Evolutionary conservation across 2,113 vertebrate genomes (phyloP).

Genomic region (Lonchura striata): DNA sequence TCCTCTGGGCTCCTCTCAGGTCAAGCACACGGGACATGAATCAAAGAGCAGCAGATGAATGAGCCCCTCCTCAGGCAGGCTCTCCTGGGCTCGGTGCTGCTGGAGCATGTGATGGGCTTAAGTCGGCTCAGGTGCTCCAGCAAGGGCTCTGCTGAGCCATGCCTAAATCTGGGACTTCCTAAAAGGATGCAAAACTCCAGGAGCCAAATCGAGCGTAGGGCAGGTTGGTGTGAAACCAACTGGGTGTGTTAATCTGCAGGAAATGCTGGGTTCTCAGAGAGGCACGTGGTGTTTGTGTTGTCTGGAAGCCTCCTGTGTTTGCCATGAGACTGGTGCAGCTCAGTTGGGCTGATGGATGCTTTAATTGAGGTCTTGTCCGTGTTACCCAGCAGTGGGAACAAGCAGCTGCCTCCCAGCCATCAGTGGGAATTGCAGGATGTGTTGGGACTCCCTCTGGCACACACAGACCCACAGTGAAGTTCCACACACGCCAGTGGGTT

Average conservation of each 20-base stretch:
- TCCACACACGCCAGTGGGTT: not conserved
- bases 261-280: not conserved
- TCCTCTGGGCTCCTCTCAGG: constrained; percentile 48
- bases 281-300: not conserved
- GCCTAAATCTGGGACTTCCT: constrained; percentile 50
- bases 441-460: not conserved
- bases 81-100: not conserved
- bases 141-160: constrained; percentile 32
- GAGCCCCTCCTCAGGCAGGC: not conserved
- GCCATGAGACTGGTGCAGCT: not conserved
- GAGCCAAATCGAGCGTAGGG: constrained; percentile 16
- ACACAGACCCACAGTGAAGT: not conserved
- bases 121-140: constrained; percentile 48
- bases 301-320: not conserved
- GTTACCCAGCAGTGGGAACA: not conserved
- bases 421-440: not conserved
- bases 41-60: constrained; percentile 43
- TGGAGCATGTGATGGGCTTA: constrained; percentile 56
- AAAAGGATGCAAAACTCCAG: constrained; percentile 48
- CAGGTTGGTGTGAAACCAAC: not conserved
- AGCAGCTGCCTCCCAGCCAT: not conserved
- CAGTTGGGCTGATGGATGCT: not conserved
- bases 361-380: not conserved
- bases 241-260: constrained; percentile 13
- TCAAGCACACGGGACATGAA: constrained; percentile 28